These are phyloP conservation scores for Drosophila pachea DNA, from an alignment of 1,140 invertebrate species.

Conservation along the genomic window DNA sequence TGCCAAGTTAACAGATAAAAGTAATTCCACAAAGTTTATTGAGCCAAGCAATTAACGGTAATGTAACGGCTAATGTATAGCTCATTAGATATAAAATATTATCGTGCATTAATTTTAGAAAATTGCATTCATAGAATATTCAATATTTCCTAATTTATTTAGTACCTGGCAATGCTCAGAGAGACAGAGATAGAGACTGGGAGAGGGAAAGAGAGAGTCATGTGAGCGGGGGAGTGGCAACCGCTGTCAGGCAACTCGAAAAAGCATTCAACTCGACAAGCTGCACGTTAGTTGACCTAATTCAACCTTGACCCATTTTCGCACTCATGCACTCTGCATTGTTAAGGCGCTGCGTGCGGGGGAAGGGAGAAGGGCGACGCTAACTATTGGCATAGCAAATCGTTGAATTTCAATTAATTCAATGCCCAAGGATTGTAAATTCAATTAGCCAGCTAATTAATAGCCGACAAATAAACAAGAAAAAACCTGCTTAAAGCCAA, in stretches of 20 bases:
- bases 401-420: slow-evolving; percentile 16
- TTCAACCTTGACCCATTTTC: slow-evolving; percentile 68
- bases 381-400: slow-evolving; percentile 17
- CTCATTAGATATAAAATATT: not conserved
- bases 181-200: not conserved
- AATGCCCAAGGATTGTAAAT: slow-evolving; percentile 13
- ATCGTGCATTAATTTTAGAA: slow-evolving; percentile 36
- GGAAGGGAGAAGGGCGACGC: slow-evolving; percentile 10
- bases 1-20: too few species aligned
- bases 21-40: too few species aligned
- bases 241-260: slow-evolving; percentile 36
- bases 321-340: not conserved
- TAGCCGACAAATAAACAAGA: slow-evolving; percentile 1
- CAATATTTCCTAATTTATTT: slow-evolving; percentile 54
- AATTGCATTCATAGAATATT: too few species aligned
- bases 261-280: slow-evolving; percentile 67
- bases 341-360: too few species aligned
- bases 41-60: too few species aligned
- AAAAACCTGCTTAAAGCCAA: not conserved
- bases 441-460: slow-evolving; percentile 26
- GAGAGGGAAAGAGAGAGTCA: not conserved
- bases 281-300: slow-evolving; percentile 66
- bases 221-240: slow-evolving; percentile 1
- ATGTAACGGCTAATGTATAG: too few species aligned
- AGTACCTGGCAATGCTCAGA: slow-evolving; percentile 64